Base-by-base conservation (phyloP, 2,888 invertebrate species). In the Drosophila longiperda region DNA sequence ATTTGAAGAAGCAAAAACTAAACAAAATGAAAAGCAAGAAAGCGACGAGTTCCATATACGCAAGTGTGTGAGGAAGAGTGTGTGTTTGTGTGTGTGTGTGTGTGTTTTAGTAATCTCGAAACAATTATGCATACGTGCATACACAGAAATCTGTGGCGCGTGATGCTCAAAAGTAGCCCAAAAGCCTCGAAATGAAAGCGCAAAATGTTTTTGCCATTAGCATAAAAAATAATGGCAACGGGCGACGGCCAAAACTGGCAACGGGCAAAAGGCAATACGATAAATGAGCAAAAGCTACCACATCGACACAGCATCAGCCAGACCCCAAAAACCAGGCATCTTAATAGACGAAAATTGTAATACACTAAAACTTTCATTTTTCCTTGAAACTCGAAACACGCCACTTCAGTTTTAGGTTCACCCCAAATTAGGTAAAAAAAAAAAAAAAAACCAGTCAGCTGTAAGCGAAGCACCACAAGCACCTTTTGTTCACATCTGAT, bases 101-200 rank as follows among this genome's bases (percentile, higher is more conserved):
- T 45, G 68, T 49, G 20, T 23, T 73, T 73, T 67, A 73, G 89
- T 73, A 90, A 89, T 90, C 85, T 85, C 66, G 70, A 89, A 85
- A 89, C 85, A 85, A 85, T 85, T 85, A 85, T 90, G 89, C 90
- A 90, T 89, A 90, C 87, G 88, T 81, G 87, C 87, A 83, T 72
- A 78, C 78, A 78, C 61, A 67, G 83, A 72, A 90, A 89, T 83
- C 85, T 89, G 78, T 89, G 87, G 82, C 72, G 89, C 90, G 89
- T 89, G 85, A 78, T 86, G 70, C 59, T 81, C 75, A 73, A 78
- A 82, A 82, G 75, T 82, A 74, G 76, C 84, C 84, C 82, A 67
- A 75, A 82, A 83, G 89, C 87, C 90, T 82, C 78, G 72, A 72
- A 82, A 86, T 88, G 83, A 86, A 89, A 83, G 87, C 84, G 85